Evolutionary conservation across 2,888 invertebrate species (phyloP), one percentile per base, ranked within the genome.

Genomic region (Drosophila nr. perissopoda): DNA sequence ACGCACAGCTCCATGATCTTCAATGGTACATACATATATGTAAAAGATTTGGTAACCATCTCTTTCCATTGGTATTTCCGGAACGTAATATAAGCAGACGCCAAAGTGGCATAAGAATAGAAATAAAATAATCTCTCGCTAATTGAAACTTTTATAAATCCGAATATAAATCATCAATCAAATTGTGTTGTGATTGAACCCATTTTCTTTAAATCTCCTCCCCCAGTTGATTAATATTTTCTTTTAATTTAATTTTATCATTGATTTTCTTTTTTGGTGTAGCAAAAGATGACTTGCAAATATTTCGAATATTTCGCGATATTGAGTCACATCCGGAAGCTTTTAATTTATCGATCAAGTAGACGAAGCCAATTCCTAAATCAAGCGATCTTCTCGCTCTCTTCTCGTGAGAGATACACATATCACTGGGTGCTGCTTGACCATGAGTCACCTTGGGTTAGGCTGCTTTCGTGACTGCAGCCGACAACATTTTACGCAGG

Each of bases 1-100:
- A 11, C 72, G 8, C 83, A 83, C 57, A 73, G 91, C 42, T 90
- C 93, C 56, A 92, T 93, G 78, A 83, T 81, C 82, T 88, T 78
- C 51, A 88, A 82, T 63, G 80, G 80, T 80, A 78, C 54, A 51
- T 31, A 49, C 52, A 51, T 27, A 49, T 10, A 25, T 8, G 40
- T 21, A 42, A 21, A 42, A 21, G 11, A 21, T 13, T 42, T 21
- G 1, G 2, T 11, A 13, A 42, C 6, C 42, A 11, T 21, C 21
- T 42, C 21, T 42, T 42, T 11, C 21, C 27, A 57, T 42, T 56
- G 80, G 77, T 25, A 76, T 78, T 78, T 78, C 80, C 80, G 45
- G 42, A 38, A 11, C 21, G 27, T 8, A 66, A 25, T 5, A 21
- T 21, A 13, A 1, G 21, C 11, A 11, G 6, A 21, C 18, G 18